These are phyloP conservation scores for Lasioglossum marginatum DNA, from an alignment of 2,888 invertebrate species.

Conservation along the genomic window DNA sequence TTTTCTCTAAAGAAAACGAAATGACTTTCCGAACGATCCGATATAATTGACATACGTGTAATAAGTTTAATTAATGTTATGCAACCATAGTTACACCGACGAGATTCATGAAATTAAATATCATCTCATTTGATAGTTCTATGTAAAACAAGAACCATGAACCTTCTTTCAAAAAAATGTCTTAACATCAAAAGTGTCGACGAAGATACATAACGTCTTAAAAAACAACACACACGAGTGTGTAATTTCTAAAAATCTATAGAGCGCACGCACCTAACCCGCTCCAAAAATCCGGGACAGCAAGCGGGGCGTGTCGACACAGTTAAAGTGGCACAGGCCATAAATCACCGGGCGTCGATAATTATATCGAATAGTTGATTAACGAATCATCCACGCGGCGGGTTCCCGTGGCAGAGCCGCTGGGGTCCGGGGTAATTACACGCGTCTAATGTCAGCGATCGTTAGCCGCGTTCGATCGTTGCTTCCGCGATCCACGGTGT, in stretches of 20 bases:
- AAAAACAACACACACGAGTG: not conserved
- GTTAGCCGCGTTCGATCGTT: conserved; percentile 33
- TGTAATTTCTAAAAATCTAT: not conserved
- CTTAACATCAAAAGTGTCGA: too few relatives aligned
- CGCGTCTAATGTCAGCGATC: conserved; percentile 40
- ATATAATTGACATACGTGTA: not conserved
- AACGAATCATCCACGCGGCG: conserved; percentile 44
- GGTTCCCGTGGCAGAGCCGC: not conserved
- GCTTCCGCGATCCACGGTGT: conserved; percentile 29
- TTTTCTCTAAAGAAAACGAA: too few relatives aligned
- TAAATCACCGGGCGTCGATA: conserved; percentile 52
- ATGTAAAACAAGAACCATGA: too few relatives aligned
- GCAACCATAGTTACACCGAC: not conserved
- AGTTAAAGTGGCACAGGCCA: conserved; percentile 28
- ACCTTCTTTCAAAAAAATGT: too few relatives aligned
- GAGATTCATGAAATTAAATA: not conserved
- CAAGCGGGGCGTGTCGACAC: not conserved
- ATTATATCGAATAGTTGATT: conserved; percentile 43
- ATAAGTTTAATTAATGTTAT: too few relatives aligned
- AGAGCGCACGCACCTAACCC: not conserved
- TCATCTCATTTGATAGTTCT: too few relatives aligned
- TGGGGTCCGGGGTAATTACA: conserved; percentile 26
- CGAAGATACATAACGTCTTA: not conserved
- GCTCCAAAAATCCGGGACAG: not conserved
- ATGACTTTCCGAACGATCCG: too few relatives aligned